Evolutionary conservation across 53 echinoderm and acorn worm species (phyloP).

Genomic region (Zoroaster sp.): DNA sequence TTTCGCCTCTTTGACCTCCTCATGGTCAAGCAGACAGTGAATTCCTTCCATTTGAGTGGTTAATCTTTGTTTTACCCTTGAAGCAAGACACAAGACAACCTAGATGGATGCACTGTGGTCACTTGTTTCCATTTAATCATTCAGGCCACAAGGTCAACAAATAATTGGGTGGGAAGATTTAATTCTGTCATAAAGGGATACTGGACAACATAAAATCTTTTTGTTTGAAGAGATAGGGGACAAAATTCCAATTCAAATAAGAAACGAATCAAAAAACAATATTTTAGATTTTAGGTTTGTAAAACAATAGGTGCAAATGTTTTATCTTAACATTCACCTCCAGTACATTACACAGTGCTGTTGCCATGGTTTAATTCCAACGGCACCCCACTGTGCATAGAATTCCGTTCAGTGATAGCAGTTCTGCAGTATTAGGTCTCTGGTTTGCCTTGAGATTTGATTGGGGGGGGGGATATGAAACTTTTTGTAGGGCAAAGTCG

Average conservation of each 20-base stretch:
- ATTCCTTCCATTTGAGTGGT: neutral
- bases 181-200: no score
- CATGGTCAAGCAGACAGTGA: neutral
- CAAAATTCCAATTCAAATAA: no score
- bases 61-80: neutral
- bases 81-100: neutral
- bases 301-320: no score
- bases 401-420: neutral
- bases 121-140: no score
- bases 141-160: neutral
- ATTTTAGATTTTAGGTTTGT: no score
- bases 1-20: conserved; percentile 4
- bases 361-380: neutral
- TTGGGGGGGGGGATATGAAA: neutral
- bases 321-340: no score
- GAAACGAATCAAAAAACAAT: no score
- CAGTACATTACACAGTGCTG: neutral
- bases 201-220: no score
- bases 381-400: neutral
- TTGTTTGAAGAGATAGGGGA: no score
- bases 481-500: neutral
- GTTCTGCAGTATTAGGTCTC: neutral
- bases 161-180: neutral
- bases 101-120: neutral
- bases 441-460: neutral